Base-by-base conservation (phyloP, 2,113 vertebrate genomes). In the Atrichornis clamosus region DNA sequence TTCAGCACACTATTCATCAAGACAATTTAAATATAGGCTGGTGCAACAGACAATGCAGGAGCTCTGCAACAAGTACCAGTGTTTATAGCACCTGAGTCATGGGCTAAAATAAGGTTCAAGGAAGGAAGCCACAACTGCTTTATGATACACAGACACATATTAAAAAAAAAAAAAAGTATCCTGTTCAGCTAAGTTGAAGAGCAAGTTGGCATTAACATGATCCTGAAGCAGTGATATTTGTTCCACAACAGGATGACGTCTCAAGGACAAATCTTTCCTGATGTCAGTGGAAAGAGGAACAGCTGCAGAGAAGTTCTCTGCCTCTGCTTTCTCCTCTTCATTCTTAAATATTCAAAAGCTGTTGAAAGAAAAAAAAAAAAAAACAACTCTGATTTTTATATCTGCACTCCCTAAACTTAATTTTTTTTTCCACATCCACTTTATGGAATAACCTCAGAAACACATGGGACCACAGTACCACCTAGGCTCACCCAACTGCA, bases 91-190 rank as follows among this genome's bases (percentile, higher is more conserved):
- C 67, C 82, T 86, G 81, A 95, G 58, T 94, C 95, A 97, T 6
- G 2, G 15, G 28, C 53, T 96, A 95, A 96, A 96, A 90, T 83
- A 93, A 90, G 65, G 49, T 69, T 68, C 46, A 90, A 93, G 90
- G 83, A 96, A 96, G 94, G 90, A 96, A 94, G 20, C 41, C 69
- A 83, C 37, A 83, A 80, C 73, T 20, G 22, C 22, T 73, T 85
- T 76, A 64, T 82, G 53, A 65, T 87, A 60, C 22, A 56, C 5
- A 28, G 70, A 62, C 5, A 17, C 50, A 35, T 27, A 44, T 2
- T 13, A 17, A 27, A 59, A 27, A 55, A 22, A 35, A 42, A n/a
- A 55, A 23, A 15, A 63, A 10, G 23, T 33, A 88, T 55, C 42
- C 84, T 81, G 39, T 87, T 74, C 69, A 84, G 44, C 60, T 68